These are phyloP conservation scores for Chrysomela aeneicollis DNA, from an alignment of 2,888 invertebrate genomes.

Conservation along the genomic window DNA sequence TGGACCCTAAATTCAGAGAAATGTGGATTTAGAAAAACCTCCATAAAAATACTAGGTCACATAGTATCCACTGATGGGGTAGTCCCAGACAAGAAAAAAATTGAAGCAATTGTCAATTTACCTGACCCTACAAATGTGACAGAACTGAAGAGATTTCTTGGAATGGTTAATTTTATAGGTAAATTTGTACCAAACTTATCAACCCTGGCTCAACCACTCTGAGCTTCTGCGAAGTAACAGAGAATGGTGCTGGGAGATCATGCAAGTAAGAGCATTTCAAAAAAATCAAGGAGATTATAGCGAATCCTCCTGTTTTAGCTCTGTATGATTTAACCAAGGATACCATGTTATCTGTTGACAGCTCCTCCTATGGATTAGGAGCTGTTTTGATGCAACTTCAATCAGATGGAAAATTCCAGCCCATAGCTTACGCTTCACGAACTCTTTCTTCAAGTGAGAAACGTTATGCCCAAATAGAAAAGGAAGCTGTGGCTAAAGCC, in stretches of 20 bases:
- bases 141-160: slow-evolving; percentile 32
- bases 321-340: slow-evolving; percentile 23
- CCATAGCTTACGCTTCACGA: slow-evolving; percentile 29
- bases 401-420: background rate
- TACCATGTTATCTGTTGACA: slow-evolving; percentile 23
- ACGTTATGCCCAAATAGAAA: slow-evolving; percentile 30
- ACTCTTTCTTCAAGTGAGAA: slow-evolving; percentile 21
- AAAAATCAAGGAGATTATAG: slow-evolving; percentile 19
- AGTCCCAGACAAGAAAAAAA: slow-evolving; percentile 28
- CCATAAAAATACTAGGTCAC: slow-evolving; percentile 34
- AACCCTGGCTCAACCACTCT: slow-evolving; percentile 20
- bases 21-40: slow-evolving; percentile 31
- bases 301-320: slow-evolving; percentile 26
- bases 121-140: slow-evolving; percentile 26
- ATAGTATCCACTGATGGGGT: slow-evolving; percentile 29
- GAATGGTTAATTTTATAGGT: slow-evolving; percentile 31
- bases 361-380: slow-evolving; percentile 27
- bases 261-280: slow-evolving; percentile 18
- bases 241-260: slow-evolving; percentile 17
- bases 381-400: slow-evolving; percentile 16
- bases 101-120: slow-evolving; percentile 33
- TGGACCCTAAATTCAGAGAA: slow-evolving; percentile 34
- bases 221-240: slow-evolving; percentile 13
- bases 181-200: slow-evolving; percentile 29
- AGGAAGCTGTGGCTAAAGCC: slow-evolving; percentile 26